A percentile compares a stretch with the other conserved stretches of the same genome.
These are phyloP conservation scores for Lacerta viridis DNA, from an alignment of 2,797 vertebrate genomes.

Conservation along the genomic window DNA sequence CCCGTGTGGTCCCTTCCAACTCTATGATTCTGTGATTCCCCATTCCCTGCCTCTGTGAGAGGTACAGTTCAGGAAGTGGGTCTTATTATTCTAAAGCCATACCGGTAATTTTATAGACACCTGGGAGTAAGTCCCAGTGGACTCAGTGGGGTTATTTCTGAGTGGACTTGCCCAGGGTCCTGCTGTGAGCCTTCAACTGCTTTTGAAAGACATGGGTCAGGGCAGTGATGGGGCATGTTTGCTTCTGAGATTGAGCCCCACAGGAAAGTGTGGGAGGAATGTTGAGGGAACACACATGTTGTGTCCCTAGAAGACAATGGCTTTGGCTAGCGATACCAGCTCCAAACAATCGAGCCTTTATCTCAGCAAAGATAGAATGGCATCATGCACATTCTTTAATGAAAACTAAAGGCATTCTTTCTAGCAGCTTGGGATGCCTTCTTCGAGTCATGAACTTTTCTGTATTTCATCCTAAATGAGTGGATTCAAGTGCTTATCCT, in stretches of 20 bases:
- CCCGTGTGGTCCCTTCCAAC: too few relatives aligned
- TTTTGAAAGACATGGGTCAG: neutral
- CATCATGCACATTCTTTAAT: conserved; percentile 26
- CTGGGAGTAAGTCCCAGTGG: neutral
- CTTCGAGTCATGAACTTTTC: neutral
- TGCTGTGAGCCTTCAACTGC: neutral
- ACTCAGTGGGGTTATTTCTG: neutral
- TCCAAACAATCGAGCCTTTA: conserved; percentile 22
- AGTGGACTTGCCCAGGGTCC: neutral
- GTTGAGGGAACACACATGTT: neutral
- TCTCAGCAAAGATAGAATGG: neutral
- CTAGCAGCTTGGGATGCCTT: conserved; percentile 22
- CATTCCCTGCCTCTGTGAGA: neutral
- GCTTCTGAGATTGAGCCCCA: neutral
- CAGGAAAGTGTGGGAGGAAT: conserved; percentile 15
- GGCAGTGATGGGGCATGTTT: neutral
- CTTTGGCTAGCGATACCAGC: neutral
- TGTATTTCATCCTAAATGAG: neutral
- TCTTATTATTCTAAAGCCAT: neutral
- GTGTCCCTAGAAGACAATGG: neutral
- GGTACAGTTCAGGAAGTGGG: neutral
- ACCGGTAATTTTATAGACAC: neutral
- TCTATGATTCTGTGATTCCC: too few relatives aligned
- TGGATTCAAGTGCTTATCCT: neutral
- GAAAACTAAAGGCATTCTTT: conserved; percentile 23